Evolutionary conservation across 2,888 invertebrate genomes (phyloP), one percentile per base, ranked within the genome.

Genomic region (Polyommatus iphigenia): DNA sequence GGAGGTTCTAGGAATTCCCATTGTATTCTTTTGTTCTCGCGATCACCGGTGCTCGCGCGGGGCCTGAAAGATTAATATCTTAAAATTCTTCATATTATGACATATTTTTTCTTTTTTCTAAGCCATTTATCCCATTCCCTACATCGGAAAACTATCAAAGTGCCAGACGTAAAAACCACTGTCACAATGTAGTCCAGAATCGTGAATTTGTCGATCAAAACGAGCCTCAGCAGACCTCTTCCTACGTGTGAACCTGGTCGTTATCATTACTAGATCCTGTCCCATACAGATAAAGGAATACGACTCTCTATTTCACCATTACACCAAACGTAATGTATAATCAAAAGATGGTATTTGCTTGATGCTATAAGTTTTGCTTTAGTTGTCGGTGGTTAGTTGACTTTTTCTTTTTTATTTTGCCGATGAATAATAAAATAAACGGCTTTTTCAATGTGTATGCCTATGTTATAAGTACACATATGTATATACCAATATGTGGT

Each of bases 181-280:
- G 15, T 67, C 13, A 29, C 67, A 29, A 15, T 29, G 24, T 29
- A 29, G 29, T 29, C 15, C 32, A 67, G 29, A 18, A 67, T 67
- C 67, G 15, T 67, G 67, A 67, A 67, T 67, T 29, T 29, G 67
- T 32, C 24, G 62, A 62, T 15, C 67, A 18, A 32, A 62, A 67
- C 18, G 29, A 29, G 29, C 29, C 67, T 67, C 67, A 5, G 18
- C 32, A 67, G 67, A 67, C 67, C 67, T 32, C 67, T 67, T 29
- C 13, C 62, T 18, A 67, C 67, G 67, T 67, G 67, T 29, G 29
- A 67, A 67, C 15, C 62, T 29, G 67, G 67, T 32, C 67, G 67
- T 67, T 67, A 67, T 67, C 67, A 15, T 67, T 67, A 6, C 29
- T 62, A 29, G 67, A 67, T 67, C 62, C 29, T 67, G 67, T 18